Base-by-base conservation (phyloP, 2,888 invertebrate species). In the Rhagonycha lutea region DNA sequence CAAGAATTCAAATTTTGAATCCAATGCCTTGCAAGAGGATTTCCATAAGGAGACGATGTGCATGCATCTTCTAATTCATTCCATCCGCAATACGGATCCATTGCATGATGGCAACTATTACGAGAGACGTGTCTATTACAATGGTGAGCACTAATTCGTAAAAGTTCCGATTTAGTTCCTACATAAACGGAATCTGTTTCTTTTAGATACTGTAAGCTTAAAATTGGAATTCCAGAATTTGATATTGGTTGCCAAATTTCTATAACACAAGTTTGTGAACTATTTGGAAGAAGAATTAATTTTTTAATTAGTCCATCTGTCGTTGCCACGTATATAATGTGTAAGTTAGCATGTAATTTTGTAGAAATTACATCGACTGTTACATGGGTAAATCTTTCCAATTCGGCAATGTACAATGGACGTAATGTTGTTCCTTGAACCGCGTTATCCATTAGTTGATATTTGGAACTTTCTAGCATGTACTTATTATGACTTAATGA, bases 41-140 rank as follows among this genome's bases (percentile, higher is more conserved):
- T 91, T 61, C 90, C 90, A 80, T 90, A 89, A 0, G 95, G 94
- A 0, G 95, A 92, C 0, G 92, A 88, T 0, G 93, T 92, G 84
- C 98, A 98, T 18, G 89, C 88, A 80, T 95, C 93, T 12, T 91
- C 88, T 5, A 92, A 89, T 80, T 94, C 93, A 87, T 97, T 94
- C 98, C 98, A 98, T 0, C 97, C 98, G 86, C 98, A 98, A 86
- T 98, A 97, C 0, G 98, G 98, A 88, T 98, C 98, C 88, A 94
- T 94, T 0, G 97, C 94, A 81, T 93, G 93, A 62, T 95, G 85
- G 86, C 98, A 98, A 8, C 94, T 92, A 9, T 91, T 88, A 70
- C 91, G 90, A 8, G 92, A 92, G 9, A 89, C 89, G 86, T 95
- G 94, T 2, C 96, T 91, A 32, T 89, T 89, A 83, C 98, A 98